These are phyloP conservation scores for Masnerella sp. DNA, from an alignment of 2,888 invertebrate species.

Conservation along the genomic window DNA sequence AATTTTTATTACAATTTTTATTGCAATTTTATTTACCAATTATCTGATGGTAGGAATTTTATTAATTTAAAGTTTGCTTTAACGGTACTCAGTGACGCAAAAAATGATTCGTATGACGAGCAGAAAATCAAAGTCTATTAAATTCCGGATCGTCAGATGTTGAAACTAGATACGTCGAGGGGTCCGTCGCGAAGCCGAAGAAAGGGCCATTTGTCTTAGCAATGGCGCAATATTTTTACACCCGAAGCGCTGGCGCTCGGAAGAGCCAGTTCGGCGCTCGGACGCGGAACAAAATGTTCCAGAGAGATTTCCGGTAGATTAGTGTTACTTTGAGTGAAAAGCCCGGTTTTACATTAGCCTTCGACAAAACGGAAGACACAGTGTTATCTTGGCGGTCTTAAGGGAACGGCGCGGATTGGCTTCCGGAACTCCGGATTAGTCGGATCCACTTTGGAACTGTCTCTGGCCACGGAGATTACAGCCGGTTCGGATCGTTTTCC, in stretches of 20 bases:
- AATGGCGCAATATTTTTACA: too few relatives aligned
- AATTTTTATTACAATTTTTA: too few relatives aligned
- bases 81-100: constrained; percentile 4
- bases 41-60: too few relatives aligned
- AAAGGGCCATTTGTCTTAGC: constrained; percentile 30
- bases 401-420: constrained; percentile 19
- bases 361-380: constrained; percentile 38
- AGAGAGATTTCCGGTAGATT: constrained; percentile 43
- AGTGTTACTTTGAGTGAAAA: constrained; percentile 33
- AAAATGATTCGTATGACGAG: constrained; percentile 14
- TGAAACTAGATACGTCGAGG: constrained; percentile 35
- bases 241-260: too few relatives aligned
- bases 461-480: constrained; percentile 41
- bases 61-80: neutral
- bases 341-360: constrained; percentile 20
- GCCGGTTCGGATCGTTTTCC: constrained; percentile 39
- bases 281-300: constrained; percentile 9
- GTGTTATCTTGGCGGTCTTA: constrained; percentile 44
- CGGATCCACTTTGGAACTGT: too few relatives aligned
- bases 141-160: constrained; percentile 30
- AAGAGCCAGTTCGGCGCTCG: too few relatives aligned
- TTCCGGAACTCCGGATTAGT: constrained; percentile 39
- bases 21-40: too few relatives aligned
- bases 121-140: constrained; percentile 28
- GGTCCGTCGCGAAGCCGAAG: constrained; percentile 8